Percentiles rank a stretch among this genome's conserved stretches.
Conservation (phyloP, 2,797 vertebrate species). For the Poeciliopsis infans region DNA sequence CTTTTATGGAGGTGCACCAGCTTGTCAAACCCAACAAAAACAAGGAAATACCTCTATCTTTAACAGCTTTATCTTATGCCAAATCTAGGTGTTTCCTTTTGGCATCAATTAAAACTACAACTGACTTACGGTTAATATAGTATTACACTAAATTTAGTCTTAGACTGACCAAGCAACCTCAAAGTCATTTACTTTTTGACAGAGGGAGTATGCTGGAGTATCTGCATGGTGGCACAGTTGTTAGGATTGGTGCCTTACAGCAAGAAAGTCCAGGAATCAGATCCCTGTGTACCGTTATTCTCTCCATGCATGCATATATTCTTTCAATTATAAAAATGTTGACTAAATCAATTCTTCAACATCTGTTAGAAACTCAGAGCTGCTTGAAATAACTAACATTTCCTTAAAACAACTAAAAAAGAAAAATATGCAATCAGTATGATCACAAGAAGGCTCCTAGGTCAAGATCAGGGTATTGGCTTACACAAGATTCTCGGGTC, state of each 20-base stretch:
- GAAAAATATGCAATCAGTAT: background rate
- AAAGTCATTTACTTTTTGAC: background rate
- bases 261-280: background rate
- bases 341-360: background rate
- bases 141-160: background rate
- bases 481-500: background rate
- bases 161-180: background rate
- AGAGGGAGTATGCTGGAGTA: background rate
- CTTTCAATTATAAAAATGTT: background rate
- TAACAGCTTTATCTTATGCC: background rate
- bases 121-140: background rate
- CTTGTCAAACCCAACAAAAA: slow-evolving; percentile 30
- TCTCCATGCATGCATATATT: background rate
- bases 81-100: background rate
- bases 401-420: background rate
- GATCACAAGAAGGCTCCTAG: background rate
- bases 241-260: background rate
- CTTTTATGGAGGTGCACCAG: slow-evolving; percentile 21
- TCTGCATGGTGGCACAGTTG: too few relatives aligned
- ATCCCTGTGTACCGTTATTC: background rate
- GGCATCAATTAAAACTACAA: slow-evolving; percentile 2
- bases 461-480: background rate
- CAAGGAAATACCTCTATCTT: background rate
- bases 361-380: background rate
- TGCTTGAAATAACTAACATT: background rate